Evolutionary conservation across 2,888 invertebrate species (phyloP).

Genomic region (Congeria kusceri): DNA sequence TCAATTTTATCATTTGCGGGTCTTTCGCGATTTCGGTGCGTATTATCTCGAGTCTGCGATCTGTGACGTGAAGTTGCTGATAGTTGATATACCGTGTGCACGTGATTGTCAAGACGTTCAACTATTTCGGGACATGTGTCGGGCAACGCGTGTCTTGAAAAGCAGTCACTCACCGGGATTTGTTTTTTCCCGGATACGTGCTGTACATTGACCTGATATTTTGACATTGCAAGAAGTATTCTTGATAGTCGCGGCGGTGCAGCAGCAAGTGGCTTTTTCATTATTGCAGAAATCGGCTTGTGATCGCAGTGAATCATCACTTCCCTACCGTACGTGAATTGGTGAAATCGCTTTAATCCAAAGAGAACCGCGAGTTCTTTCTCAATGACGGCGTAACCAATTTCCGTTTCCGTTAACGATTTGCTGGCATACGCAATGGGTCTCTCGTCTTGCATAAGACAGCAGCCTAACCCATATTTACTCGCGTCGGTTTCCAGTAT

Average conservation of each 20-base stretch:
- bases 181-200: conserved; percentile 19
- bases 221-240: conserved; percentile 32
- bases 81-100: conserved; percentile 19
- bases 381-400: too few species aligned
- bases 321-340: conserved; percentile 62
- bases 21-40: conserved; percentile 15
- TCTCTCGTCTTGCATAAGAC: conserved; percentile 60
- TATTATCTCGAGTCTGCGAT: conserved; percentile 12
- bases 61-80: conserved; percentile 26
- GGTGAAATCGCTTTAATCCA: conserved; percentile 64
- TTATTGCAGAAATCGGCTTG: conserved; percentile 8
- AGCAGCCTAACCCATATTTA: conserved; percentile 63
- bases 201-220: conserved; percentile 10
- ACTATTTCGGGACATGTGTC: conserved; percentile 29
- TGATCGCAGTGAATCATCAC: conserved; percentile 17
- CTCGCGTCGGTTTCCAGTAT: conserved; percentile 55
- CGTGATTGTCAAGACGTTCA: conserved; percentile 30
- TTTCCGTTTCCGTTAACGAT: conserved; percentile 64
- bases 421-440: conserved; percentile 71
- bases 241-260: conserved; percentile 28
- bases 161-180: conserved; percentile 21
- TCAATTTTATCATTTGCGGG: conserved; percentile 9
- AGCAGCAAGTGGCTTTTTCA: conserved; percentile 32
- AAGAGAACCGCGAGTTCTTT: conserved; percentile 65
- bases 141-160: conserved; percentile 22